Evolutionary conservation across 2,113 vertebrate genomes (phyloP), one percentile per base, ranked within the genome.

Genomic region (Lonchura striata): DNA sequence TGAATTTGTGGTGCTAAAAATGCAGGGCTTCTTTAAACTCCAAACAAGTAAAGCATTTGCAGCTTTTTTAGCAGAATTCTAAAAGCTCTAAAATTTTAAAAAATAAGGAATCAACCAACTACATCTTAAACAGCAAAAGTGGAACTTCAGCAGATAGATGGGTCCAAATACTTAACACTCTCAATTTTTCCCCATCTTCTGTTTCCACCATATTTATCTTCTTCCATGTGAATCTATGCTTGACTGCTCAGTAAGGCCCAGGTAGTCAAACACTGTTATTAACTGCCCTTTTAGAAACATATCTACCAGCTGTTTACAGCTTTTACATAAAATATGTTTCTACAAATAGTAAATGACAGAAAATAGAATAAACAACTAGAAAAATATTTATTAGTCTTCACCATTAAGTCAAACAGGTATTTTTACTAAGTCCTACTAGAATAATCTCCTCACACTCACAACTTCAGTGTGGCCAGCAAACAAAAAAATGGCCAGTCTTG

Each of bases 1-100:
- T 86, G 65, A 90, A 90, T 85, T 54, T 90, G 12, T 69, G 53
- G 50, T 91, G 72, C 63, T 71, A 86, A 90, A 96, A 95, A 22
- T 71, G 92, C 27, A 21, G 7, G 54, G 27, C 22, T 86, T 63
- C 57, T 94, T 88, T 82, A 65, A 82, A 70, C 28, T 72, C 63
- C 70, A 87, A 81, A 83, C 16, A 90, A 85, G 75, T 39, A 85
- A 69, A 49, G 9, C 37, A 75, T 8, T 74, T 56, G 65, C n/a
- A 94, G 53, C 53, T 90, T 71, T 80, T 81, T 90, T 44, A 84
- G 39, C 17, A 80, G 30, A 66, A 74, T 39, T 69, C 80, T 49
- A 14, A 79, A 69, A 77, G 14, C 9, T 8, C 27, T 69, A 23
- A 90, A 92, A 89, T 72, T 27, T 11, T 30, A 6, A 60, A 53